Evolutionary conservation across 1,140 invertebrate genomes (phyloP), one percentile per base, ranked within the genome.

Genomic region (Drosophila guanche): DNA sequence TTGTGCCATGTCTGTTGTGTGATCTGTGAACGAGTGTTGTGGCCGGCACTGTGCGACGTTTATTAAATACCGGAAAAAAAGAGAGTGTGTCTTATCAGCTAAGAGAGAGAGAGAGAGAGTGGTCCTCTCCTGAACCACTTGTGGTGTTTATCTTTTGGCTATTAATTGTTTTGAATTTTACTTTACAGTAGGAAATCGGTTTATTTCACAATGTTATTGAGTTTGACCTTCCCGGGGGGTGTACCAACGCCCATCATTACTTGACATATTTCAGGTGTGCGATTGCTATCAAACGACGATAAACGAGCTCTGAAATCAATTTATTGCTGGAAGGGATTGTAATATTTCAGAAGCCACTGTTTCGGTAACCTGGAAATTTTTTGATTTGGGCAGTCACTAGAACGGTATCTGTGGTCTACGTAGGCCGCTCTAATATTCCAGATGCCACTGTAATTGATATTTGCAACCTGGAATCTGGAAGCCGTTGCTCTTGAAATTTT

Each of bases 181-280:
- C 40, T 58, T 29, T 42, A 67, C 10, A 29, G 40, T 33, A 46
- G 50, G 7, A 51, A 72, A 20, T 73, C 27, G 29, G 51, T 4
- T 8, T 51, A 80, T 80, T 80, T 80, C 78, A 71, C 66, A 71
- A 81, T 40, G 76, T 79, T 74, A 74, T 79, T 79, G 48, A 77
- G 14, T 47, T 67, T 81, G 40, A 67, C 66, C 73, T 72, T 76
- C 62, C 41, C 33, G 29, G 16, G 29, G 47, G 10, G 33, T 37
- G 10, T 37, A 37, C 16, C 0, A 20, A 20, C 33, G 33, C 33
- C 33, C 33, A 12, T 12, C 14, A 40, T 41, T 48, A 68, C 66
- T 53, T 68, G 43, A 45, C 45, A 41, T 65, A 65, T 73, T 74
- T 41, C 69, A 74, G 59, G 53, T 56, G 16, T 27, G 33, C 23